phyloP scores from a whole-genome alignment of 2,888 invertebrate species.

The Ptilodon capucinus region DNA sequence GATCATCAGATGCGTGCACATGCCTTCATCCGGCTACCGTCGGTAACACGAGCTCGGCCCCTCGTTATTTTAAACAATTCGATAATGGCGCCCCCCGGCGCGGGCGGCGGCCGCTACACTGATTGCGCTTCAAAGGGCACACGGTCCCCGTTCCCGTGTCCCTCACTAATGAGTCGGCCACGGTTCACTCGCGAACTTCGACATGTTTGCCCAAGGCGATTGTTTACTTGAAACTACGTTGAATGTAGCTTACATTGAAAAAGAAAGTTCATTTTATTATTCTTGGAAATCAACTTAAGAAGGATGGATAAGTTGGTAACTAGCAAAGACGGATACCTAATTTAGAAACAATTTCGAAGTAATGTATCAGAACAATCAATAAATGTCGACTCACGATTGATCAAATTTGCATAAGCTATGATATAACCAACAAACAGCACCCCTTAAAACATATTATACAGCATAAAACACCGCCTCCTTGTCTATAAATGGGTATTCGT shows the following conservation, averaged over 20 bases:
- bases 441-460: background rate
- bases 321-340: too few species aligned
- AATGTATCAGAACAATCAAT: too few species aligned
- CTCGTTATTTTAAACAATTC: slow-evolving; percentile 81
- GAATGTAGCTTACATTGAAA: background rate
- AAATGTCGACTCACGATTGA: background rate
- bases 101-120: slow-evolving; percentile 35
- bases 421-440: background rate
- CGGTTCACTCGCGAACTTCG: slow-evolving; percentile 51
- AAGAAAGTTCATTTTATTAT: background rate
- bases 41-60: slow-evolving; percentile 46
- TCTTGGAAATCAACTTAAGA: background rate
- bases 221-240: slow-evolving; percentile 27
- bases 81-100: slow-evolving; percentile 63
- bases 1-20: background rate
- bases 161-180: slow-evolving; percentile 66
- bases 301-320: background rate
- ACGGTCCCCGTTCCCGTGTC: too few species aligned
- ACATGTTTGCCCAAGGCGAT: slow-evolving; percentile 61
- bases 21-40: background rate
- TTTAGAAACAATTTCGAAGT: too few species aligned
- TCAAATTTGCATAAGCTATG: background rate
- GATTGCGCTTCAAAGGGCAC: slow-evolving; percentile 66
- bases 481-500: background rate
- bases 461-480: background rate